A percentile compares a stretch with the other conserved stretches of the same genome.
phyloP scores from a whole-genome alignment of 2,888 invertebrate species.

The Leptopilina myrica region DNA sequence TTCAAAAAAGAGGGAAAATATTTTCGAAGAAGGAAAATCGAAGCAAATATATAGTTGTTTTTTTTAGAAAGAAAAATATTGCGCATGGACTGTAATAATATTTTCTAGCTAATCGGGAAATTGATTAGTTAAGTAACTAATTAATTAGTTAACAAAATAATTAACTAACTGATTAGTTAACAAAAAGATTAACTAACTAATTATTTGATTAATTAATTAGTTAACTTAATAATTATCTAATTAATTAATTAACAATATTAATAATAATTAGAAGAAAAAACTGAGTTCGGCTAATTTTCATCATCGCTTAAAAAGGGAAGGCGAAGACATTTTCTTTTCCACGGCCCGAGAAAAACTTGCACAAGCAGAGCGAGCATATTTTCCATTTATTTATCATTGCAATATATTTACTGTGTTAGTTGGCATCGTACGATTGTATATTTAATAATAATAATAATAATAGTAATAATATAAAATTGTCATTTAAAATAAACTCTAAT shows the following conservation, averaged over 20 bases:
- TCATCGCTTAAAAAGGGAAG: not conserved
- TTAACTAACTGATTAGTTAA: too few relatives aligned
- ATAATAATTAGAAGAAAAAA: too few relatives aligned
- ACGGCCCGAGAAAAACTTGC: not conserved
- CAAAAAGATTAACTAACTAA: too few relatives aligned
- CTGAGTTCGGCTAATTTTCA: too few relatives aligned
- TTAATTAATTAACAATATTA: too few relatives aligned
- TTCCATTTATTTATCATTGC: conserved; percentile 9
- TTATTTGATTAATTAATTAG: too few relatives aligned
- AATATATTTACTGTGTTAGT: conserved; percentile 25
- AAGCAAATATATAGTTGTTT: not conserved
- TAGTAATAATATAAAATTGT: too few relatives aligned
- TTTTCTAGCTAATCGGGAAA: conserved; percentile 7
- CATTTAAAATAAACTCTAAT: conserved; percentile 29
- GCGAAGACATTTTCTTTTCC: not conserved
- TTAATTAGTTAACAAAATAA: too few relatives aligned
- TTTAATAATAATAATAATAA: too few relatives aligned
- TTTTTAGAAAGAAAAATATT: not conserved
- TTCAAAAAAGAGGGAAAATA: not conserved
- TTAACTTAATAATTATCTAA: too few relatives aligned
- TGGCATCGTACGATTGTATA: conserved; percentile 7
- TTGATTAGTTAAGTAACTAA: too few relatives aligned
- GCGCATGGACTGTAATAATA: conserved; percentile 6
- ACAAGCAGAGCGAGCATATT: conserved; percentile 17
- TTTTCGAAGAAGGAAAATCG: conserved; percentile 18